Percentiles rank a stretch among this genome's conserved stretches.
Conservation (phyloP, 2,797 vertebrate genomes). For the Acestrorhynchus altus region DNA sequence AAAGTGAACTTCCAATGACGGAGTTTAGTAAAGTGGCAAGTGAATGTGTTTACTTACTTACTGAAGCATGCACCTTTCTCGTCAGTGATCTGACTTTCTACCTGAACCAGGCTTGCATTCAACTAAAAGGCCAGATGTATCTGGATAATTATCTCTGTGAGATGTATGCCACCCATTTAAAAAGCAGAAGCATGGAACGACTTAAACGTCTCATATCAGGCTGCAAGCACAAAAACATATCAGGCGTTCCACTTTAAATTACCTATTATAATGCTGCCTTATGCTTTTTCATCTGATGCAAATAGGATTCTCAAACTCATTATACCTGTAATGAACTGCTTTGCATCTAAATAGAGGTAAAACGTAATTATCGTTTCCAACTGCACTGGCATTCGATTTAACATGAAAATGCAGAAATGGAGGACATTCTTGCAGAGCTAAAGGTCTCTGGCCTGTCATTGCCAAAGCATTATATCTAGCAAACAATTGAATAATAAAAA, state of each 20-base stretch:
- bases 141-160: conserved; percentile 43
- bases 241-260: conserved; percentile 40
- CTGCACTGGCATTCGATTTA: conserved; percentile 27
- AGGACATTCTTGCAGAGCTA: conserved; percentile 15
- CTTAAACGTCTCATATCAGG: conserved; percentile 31
- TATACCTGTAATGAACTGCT: conserved; percentile 60
- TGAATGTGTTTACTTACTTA: background rate
- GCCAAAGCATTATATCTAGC: background rate
- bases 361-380: conserved; percentile 50
- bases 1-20: background rate
- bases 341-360: conserved; percentile 58
- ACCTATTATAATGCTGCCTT: conserved; percentile 47
- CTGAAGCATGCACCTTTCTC: conserved; percentile 8
- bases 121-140: conserved; percentile 18
- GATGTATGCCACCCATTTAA: conserved; percentile 32
- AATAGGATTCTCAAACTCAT: conserved; percentile 55
- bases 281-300: conserved; percentile 55
- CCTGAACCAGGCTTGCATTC: conserved; percentile 6
- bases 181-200: conserved; percentile 24
- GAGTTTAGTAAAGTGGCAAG: background rate
- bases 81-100: conserved; percentile 28
- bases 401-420: conserved; percentile 21
- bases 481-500: conserved; percentile 20
- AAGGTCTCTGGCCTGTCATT: background rate
- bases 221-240: conserved; percentile 31